Conservation (phyloP, 1,140 invertebrate genomes). For the Sycobia sp. region DNA sequence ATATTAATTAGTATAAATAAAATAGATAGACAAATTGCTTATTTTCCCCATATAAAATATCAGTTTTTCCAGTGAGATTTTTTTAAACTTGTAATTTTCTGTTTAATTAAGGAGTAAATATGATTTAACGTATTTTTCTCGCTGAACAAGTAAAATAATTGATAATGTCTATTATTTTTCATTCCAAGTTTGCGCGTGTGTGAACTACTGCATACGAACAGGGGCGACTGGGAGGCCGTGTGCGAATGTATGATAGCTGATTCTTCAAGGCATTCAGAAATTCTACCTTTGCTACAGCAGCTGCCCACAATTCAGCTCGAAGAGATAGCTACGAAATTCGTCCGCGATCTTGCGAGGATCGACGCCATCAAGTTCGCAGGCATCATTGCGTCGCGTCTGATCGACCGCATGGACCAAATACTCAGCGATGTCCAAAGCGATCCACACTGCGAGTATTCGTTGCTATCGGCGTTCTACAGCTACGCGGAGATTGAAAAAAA, state of each 20-base stretch:
- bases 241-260: conserved; percentile 55
- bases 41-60: too few relatives aligned
- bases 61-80: too few relatives aligned
- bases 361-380: conserved; percentile 47
- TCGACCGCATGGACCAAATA: conserved; percentile 47
- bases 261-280: conserved; percentile 46
- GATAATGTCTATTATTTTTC: too few relatives aligned
- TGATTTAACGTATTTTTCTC: too few relatives aligned
- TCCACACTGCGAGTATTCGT: conserved; percentile 63
- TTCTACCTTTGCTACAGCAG: conserved; percentile 54
- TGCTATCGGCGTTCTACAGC: conserved; percentile 68
- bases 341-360: conserved; percentile 42
- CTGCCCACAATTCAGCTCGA: conserved; percentile 48
- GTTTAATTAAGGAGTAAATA: too few relatives aligned
- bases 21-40: too few relatives aligned
- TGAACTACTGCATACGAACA: conserved; percentile 51
- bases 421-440: conserved; percentile 54
- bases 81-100: too few relatives aligned
- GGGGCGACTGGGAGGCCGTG: conserved; percentile 56
- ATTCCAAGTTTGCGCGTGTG: conserved; percentile 52
- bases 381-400: conserved; percentile 45
- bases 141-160: too few relatives aligned
- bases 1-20: too few relatives aligned
- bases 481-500: background rate
- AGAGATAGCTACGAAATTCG: conserved; percentile 44